Conservation (phyloP, 2,797 vertebrate genomes). For the Sebastolobus altivelis region DNA sequence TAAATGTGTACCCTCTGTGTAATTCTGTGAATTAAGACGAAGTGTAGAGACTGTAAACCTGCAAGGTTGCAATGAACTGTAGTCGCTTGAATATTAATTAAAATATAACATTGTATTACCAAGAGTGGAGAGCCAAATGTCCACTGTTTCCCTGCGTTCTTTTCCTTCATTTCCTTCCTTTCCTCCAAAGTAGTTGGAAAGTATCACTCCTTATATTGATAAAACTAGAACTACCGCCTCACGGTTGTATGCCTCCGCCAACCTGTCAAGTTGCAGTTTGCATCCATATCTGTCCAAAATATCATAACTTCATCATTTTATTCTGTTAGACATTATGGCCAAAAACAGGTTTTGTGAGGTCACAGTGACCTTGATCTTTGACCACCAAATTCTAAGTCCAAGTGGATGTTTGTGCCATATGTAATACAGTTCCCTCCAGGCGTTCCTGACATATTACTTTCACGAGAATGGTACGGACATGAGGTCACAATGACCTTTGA, state of each 20-base stretch:
- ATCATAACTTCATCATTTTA: not conserved
- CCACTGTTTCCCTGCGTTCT: not conserved
- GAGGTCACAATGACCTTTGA: not conserved
- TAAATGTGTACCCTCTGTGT: conserved; percentile 5
- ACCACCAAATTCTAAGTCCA: too few species aligned
- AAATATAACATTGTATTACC: not conserved
- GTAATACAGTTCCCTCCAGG: too few species aligned
- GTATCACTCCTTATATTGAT: not conserved
- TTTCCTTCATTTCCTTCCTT: not conserved
- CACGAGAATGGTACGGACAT: too few species aligned
- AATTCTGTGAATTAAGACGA: conserved; percentile 7
- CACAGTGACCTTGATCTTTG: too few species aligned
- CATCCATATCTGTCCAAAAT: not conserved
- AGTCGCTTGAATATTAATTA: not conserved
- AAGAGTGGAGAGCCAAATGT: not conserved
- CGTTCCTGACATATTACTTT: too few species aligned
- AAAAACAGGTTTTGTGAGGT: too few species aligned
- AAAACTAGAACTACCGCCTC: not conserved
- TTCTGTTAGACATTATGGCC: too few species aligned
- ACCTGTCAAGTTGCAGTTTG: not conserved
- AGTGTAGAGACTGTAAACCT: not conserved
- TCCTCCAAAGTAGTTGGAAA: not conserved
- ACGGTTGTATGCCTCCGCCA: too few species aligned
- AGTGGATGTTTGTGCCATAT: too few species aligned
- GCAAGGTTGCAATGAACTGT: not conserved